Conservation (phyloP, 2,113 vertebrate genomes). For the Sinocyclocheilus rhinocerous region DNA sequence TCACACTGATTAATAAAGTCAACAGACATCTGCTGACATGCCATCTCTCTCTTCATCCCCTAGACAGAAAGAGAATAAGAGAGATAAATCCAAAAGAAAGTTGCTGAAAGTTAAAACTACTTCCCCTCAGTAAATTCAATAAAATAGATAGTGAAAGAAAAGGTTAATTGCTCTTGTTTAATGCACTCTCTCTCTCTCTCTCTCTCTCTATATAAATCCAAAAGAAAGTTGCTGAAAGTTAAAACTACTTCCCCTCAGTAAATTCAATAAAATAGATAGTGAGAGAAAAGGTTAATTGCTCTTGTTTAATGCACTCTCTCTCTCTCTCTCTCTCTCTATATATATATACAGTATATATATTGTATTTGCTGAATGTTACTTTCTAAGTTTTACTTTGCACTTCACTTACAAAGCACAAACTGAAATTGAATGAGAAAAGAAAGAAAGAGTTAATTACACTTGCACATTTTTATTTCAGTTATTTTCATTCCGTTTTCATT, state of each 20-base stretch:
- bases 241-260: no score
- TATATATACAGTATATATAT: no score
- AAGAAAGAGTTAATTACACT: conserved; percentile 12
- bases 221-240: no score
- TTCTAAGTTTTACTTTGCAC: not conserved
- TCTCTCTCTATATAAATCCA: not conserved
- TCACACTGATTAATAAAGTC: conserved; percentile 85
- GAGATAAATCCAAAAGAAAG: not conserved
- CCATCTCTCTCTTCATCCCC: conserved; percentile 80
- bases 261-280: no score
- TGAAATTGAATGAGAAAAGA: not conserved
- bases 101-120: no score
- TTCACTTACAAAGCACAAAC: not conserved
- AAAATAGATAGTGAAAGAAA: no score
- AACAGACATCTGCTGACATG: conserved; percentile 80
- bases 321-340: no score
- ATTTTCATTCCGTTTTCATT: not conserved
- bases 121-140: no score
- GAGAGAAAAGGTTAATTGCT: no score
- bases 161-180: no score
- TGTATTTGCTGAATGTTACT: not conserved
- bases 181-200: no score
- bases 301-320: no score
- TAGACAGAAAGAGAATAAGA: conserved; percentile 55
- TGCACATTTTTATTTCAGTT: not conserved